Conservation (phyloP, 2,113 vertebrate genomes). For the Theristicus caerulescens region DNA sequence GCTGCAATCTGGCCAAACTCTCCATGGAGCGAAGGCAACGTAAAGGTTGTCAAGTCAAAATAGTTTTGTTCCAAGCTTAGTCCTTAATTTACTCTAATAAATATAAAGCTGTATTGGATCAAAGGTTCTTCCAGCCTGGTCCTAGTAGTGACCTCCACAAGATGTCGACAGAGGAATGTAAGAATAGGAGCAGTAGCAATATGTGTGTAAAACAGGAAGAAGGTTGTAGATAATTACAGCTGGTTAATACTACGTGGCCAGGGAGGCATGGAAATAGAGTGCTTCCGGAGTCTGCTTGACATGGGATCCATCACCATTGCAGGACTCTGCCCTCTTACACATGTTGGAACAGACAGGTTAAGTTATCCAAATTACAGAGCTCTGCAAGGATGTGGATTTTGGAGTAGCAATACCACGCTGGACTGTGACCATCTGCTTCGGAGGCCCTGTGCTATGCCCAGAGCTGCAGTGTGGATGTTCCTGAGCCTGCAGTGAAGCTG, state of each 20-base stretch:
- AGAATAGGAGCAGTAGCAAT: not conserved
- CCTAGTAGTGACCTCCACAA: not conserved
- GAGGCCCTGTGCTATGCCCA: not conserved
- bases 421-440: fast-evolving
- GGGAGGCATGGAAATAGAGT: fast-evolving
- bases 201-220: not conserved
- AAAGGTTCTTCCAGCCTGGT: not conserved
- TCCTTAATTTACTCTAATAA: not conserved
- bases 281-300: not conserved
- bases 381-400: fast-evolving
- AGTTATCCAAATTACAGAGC: not conserved
- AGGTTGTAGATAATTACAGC: not conserved
- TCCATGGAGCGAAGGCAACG: not conserved
- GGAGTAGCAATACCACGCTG: fast-evolving
- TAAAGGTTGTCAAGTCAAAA: not conserved
- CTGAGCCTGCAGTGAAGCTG: not conserved
- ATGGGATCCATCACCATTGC: fast-evolving
- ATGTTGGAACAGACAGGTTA: not conserved
- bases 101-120: not conserved
- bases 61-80: not conserved
- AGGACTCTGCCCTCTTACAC: fast-evolving
- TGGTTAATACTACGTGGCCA: fast-evolving
- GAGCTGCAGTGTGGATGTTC: not conserved
- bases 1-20: not conserved
- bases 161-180: not conserved